Percentiles rank a stretch among this genome's conserved stretches.
Evolutionary conservation across 1,140 invertebrate species (phyloP).

Genomic region (Asbolus verrucosus): DNA sequence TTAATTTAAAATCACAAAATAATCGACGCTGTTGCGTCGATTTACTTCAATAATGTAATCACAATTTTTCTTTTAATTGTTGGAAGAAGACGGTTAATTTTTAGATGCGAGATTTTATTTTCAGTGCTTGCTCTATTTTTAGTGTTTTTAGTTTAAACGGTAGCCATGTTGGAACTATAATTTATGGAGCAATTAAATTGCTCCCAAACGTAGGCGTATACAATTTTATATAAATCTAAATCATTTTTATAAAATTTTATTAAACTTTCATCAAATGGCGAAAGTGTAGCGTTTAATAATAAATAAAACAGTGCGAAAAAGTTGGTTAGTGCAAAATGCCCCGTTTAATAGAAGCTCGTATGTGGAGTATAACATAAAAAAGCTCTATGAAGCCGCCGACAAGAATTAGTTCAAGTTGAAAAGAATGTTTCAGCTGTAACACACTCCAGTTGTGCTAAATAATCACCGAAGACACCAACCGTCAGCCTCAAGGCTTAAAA

Average conservation of each 20-base stretch:
- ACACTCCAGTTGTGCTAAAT: too few species aligned
- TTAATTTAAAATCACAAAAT: too few species aligned
- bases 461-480: too few species aligned
- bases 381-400: conserved; percentile 19
- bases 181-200: conserved; percentile 54
- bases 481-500: conserved; percentile 13
- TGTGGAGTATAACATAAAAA: too few species aligned
- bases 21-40: conserved; percentile 2
- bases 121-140: conserved; percentile 5
- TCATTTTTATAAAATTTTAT: conserved; percentile 1
- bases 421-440: too few species aligned
- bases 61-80: neutral
- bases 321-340: conserved; percentile 7
- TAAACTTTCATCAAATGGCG: conserved; percentile 35
- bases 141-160: conserved; percentile 25
- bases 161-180: conserved; percentile 50
- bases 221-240: conserved; percentile 30
- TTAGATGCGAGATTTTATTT: neutral
- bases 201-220: conserved; percentile 46
- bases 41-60: conserved; percentile 4
- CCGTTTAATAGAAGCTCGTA: conserved; percentile 21
- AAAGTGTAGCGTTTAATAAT: too few species aligned
- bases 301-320: neutral
- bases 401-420: conserved; percentile 1
- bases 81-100: neutral